phyloP scores from a whole-genome alignment of 2,113 vertebrate species.

The Mirounga angustirostris region DNA sequence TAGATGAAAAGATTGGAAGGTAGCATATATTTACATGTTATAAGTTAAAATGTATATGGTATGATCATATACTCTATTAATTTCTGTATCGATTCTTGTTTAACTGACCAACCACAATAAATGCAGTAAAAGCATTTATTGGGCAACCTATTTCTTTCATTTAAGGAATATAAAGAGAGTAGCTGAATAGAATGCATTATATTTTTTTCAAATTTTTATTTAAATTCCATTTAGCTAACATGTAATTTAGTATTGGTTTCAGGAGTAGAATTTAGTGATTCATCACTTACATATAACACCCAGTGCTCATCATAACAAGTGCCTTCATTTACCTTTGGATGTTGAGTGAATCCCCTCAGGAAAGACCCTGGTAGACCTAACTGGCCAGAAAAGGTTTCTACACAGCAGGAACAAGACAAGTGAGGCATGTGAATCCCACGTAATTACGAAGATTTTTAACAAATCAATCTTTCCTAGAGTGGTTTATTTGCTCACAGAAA shows the following conservation, averaged over 20 bases:
- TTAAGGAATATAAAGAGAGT: neutral
- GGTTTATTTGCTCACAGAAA: neutral
- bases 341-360: neutral
- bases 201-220: neutral
- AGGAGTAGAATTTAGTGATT: neutral
- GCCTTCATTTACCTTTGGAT: neutral
- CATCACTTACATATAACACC: neutral
- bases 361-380: neutral
- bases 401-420: neutral
- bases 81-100: neutral
- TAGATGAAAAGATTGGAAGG: neutral
- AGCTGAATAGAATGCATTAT: neutral
- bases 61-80: neutral
- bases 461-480: neutral
- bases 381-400: neutral
- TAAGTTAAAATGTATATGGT: neutral
- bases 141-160: neutral
- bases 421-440: neutral
- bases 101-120: neutral
- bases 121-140: neutral
- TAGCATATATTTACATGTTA: neutral
- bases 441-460: neutral
- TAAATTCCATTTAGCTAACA: neutral
- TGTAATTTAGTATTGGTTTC: neutral
- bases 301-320: neutral